Evolutionary conservation across 2,888 invertebrate genomes (phyloP).

Genomic region (Ceramica pisi): DNA sequence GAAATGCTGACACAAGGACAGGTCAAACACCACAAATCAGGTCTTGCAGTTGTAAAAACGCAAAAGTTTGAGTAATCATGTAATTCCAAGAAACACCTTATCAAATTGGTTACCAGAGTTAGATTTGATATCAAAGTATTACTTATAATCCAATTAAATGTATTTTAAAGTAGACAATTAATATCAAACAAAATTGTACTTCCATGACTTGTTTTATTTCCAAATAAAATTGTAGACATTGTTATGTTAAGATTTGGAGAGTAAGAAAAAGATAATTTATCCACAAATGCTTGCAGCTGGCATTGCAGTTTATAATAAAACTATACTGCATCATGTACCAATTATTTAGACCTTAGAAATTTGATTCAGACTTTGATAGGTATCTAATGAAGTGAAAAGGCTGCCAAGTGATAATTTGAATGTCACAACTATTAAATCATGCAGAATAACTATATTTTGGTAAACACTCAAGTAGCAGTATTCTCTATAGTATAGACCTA

Average conservation of each 20-base stretch:
- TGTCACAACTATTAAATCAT: neutral
- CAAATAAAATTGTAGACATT: neutral
- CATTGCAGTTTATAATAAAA: neutral
- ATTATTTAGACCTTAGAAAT: neutral
- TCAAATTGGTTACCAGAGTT: conserved; percentile 26
- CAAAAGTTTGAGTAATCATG: conserved; percentile 21
- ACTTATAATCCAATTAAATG: conserved; percentile 17
- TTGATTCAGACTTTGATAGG: neutral
- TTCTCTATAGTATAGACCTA: neutral
- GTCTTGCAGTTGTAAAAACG: conserved; percentile 24
- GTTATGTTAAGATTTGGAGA: neutral
- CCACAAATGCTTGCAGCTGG: too few relatives aligned
- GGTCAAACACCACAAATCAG: too few relatives aligned
- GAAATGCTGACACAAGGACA: conserved; percentile 55
- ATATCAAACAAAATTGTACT: neutral
- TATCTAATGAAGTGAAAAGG: neutral
- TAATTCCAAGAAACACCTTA: conserved; percentile 40
- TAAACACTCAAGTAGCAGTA: neutral
- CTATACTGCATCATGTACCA: neutral
- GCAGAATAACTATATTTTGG: neutral
- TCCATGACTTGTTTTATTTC: neutral
- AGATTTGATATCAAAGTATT: conserved; percentile 42
- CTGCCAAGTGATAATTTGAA: neutral
- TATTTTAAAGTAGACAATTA: neutral
- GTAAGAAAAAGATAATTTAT: too few relatives aligned